phyloP scores from a whole-genome alignment of 2,888 invertebrate genomes.

The Ophion ellenae region DNA sequence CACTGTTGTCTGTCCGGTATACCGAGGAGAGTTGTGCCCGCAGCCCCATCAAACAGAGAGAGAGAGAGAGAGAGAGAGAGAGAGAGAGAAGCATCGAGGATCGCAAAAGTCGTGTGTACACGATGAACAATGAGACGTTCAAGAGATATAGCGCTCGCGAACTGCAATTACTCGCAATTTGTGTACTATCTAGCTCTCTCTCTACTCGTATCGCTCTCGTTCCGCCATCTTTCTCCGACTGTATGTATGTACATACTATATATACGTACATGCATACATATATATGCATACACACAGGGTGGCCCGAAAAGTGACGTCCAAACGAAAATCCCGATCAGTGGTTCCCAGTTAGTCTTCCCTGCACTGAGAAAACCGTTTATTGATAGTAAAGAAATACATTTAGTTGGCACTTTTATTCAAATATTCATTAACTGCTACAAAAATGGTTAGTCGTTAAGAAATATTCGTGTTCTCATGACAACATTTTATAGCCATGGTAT shows the following conservation, averaged over 20 bases:
- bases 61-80: not conserved
- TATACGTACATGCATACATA: not conserved
- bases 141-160: slow-evolving; percentile 39
- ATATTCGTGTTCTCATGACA: too few relatives aligned
- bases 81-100: slow-evolving; percentile 1
- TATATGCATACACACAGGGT: not conserved
- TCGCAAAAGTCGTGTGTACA: not conserved
- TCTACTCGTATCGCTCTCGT: slow-evolving; percentile 34
- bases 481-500: too few relatives aligned
- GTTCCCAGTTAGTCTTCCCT: too few relatives aligned
- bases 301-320: too few relatives aligned
- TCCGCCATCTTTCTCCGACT: slow-evolving; percentile 52
- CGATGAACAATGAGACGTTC: slow-evolving; percentile 23
- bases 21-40: slow-evolving; percentile 16
- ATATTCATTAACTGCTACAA: too few relatives aligned
- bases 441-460: too few relatives aligned
- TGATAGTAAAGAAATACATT: too few relatives aligned
- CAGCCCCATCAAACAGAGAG: slow-evolving; percentile 44
- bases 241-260: not conserved
- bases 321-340: too few relatives aligned
- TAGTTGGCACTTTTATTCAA: too few relatives aligned
- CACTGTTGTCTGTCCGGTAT: slow-evolving; percentile 57
- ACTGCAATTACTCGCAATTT: slow-evolving; percentile 80
- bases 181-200: slow-evolving; percentile 70
- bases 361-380: too few relatives aligned